These are phyloP conservation scores for Chionodraco myersi DNA, from an alignment of 2,113 vertebrate genomes.

Conservation along the genomic window DNA sequence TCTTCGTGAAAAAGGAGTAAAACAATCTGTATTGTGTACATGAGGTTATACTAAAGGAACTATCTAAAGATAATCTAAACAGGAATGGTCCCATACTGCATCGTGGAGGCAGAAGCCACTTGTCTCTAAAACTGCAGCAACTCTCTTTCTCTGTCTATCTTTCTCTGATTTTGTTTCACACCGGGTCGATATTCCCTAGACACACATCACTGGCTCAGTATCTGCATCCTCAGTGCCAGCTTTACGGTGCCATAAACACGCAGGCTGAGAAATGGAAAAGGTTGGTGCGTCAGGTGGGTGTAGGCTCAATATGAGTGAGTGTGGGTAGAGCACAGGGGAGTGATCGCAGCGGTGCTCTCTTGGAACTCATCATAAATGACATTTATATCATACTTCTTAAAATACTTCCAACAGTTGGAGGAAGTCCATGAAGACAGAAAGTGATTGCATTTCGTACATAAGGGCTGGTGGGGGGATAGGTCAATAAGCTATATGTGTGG, in stretches of 20 bases:
- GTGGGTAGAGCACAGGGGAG: slow-evolving; percentile 34
- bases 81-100: background rate
- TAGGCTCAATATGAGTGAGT: slow-evolving; percentile 48
- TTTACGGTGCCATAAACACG: slow-evolving; percentile 68
- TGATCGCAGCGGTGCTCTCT: slow-evolving; percentile 12
- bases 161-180: slow-evolving; percentile 28
- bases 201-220: slow-evolving; percentile 52
- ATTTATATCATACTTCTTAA: slow-evolving; percentile 13
- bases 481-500: slow-evolving; percentile 23
- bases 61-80: background rate
- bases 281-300: slow-evolving; percentile 48
- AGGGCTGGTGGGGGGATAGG: background rate
- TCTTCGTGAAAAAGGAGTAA: background rate
- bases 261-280: slow-evolving; percentile 49
- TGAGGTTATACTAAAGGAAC: background rate
- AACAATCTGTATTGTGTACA: background rate
- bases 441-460: slow-evolving; percentile 5
- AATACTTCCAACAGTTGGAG: slow-evolving; percentile 16
- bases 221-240: slow-evolving; percentile 57
- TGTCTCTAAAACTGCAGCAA: slow-evolving; percentile 7
- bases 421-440: slow-evolving; percentile 15
- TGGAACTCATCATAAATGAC: slow-evolving; percentile 20
- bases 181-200: slow-evolving; percentile 54
- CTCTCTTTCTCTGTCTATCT: slow-evolving; percentile 25
- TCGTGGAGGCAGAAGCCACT: background rate